Conservation (phyloP, 2,888 invertebrate genomes). For the Megamerina dolium region DNA sequence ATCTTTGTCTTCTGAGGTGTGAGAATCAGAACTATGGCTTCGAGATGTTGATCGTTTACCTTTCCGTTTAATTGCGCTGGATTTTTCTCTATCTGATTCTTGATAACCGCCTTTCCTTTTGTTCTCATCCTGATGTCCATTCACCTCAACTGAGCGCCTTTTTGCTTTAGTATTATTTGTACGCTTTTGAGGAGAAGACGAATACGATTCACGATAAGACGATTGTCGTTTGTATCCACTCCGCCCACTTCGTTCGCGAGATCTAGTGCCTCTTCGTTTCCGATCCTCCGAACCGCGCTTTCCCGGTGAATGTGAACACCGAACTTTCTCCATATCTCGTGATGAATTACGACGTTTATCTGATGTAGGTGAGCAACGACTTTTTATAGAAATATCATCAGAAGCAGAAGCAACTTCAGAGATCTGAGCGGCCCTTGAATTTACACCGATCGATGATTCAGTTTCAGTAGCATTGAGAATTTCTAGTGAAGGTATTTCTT, state of each 20-base stretch:
- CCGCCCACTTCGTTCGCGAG: slow-evolving; percentile 28
- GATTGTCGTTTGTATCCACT: slow-evolving; percentile 27
- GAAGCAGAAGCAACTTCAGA: too few relatives aligned
- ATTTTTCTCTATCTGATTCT: slow-evolving; percentile 8
- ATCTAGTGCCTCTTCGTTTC: slow-evolving; percentile 25
- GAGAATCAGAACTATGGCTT: slow-evolving; percentile 21
- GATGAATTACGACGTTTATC: slow-evolving; percentile 29
- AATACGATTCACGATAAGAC: slow-evolving; percentile 30
- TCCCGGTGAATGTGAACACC: slow-evolving; percentile 28
- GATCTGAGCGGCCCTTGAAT: slow-evolving; percentile 22
- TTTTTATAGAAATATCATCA: slow-evolving; percentile 37
- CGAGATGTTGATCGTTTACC: slow-evolving; percentile 31
- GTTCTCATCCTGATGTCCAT: slow-evolving; percentile 35
- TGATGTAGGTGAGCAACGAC: slow-evolving; percentile 36
- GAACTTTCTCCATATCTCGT: slow-evolving; percentile 19
- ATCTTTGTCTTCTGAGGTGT: slow-evolving; percentile 15
- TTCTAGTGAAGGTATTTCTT: slow-evolving; percentile 9
- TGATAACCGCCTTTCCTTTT: slow-evolving; percentile 21
- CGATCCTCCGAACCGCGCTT: slow-evolving; percentile 30
- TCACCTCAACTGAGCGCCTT: slow-evolving; percentile 29
- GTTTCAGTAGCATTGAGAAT: slow-evolving; percentile 19
- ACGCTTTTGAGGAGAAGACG: slow-evolving; percentile 26
- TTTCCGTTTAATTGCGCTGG: slow-evolving; percentile 16
- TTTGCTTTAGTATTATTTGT: slow-evolving; percentile 21
- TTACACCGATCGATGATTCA: slow-evolving; percentile 28